Evolutionary conservation across 2,888 invertebrate genomes (phyloP).

Genomic region (Polyommatus icarus): DNA sequence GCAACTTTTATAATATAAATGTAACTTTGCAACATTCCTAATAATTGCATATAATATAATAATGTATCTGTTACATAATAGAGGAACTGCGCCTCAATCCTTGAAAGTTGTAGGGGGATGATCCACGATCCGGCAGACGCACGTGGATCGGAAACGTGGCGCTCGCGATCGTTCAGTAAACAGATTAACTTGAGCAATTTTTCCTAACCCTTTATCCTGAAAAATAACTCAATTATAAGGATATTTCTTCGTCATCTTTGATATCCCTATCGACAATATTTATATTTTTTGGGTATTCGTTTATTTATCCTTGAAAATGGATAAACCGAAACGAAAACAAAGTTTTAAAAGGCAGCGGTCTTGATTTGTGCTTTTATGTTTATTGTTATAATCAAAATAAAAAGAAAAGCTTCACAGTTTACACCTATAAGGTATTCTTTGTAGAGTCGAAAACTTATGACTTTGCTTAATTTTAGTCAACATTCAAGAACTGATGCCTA

Average conservation of each 20-base stretch:
- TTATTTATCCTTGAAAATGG: background rate
- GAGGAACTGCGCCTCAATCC: background rate
- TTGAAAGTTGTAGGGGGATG: background rate
- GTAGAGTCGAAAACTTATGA: background rate
- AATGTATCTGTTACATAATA: background rate
- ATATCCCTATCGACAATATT: background rate
- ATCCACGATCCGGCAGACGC: background rate
- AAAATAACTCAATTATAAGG: background rate
- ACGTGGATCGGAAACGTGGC: constrained; percentile 6
- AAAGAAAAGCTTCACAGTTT: background rate
- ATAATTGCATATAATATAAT: background rate
- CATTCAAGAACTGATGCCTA: background rate
- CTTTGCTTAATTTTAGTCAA: background rate
- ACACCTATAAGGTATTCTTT: background rate
- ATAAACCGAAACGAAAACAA: background rate
- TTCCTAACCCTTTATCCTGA: background rate
- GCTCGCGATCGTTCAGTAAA: background rate
- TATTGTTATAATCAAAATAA: background rate
- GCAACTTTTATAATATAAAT: no score
- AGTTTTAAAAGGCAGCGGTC: background rate
- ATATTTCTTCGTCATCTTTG: background rate
- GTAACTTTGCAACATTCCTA: background rate
- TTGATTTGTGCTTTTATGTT: background rate
- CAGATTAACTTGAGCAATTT: background rate
- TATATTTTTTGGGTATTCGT: background rate